These are phyloP conservation scores for Eublepharis macularius DNA, from an alignment of 2,113 vertebrate genomes.

Conservation along the genomic window DNA sequence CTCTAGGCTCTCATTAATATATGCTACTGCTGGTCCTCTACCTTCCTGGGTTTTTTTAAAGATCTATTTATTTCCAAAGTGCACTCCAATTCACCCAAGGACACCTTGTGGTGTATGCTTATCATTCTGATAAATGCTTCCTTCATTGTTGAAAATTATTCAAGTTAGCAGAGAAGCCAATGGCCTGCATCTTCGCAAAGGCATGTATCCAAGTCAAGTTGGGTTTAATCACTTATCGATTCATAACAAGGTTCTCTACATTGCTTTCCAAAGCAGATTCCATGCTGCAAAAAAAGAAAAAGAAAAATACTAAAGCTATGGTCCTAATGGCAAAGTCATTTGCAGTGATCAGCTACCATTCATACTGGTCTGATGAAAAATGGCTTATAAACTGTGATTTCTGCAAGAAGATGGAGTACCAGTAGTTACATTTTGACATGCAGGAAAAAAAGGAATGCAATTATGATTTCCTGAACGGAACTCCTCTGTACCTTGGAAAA, in stretches of 20 bases:
- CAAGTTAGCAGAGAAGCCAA: constrained; percentile 56
- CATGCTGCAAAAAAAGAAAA: constrained; percentile 28
- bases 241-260: constrained; percentile 41
- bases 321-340: constrained; percentile 66
- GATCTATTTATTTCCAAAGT: constrained; percentile 17
- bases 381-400: constrained; percentile 64
- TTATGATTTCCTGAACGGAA: constrained; percentile 49
- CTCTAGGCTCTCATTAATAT: not conserved
- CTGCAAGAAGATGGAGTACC: constrained; percentile 61
- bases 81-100: constrained; percentile 5
- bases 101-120: constrained; percentile 34
- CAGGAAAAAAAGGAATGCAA: constrained; percentile 52
- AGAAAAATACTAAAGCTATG: constrained; percentile 61
- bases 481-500: constrained; percentile 47
- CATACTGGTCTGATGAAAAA: constrained; percentile 65
- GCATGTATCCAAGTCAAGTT: constrained; percentile 58
- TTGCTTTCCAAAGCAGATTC: constrained; percentile 53
- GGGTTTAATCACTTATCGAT: constrained; percentile 69
- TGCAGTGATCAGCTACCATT: constrained; percentile 66
- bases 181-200: constrained; percentile 39
- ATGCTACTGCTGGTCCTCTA: not conserved
- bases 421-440: constrained; percentile 62
- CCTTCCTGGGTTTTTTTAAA: not conserved
- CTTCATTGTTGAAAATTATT: constrained; percentile 61
- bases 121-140: constrained; percentile 52